Percentiles rank a stretch among this genome's conserved stretches.
Conservation (phyloP, 2,888 invertebrate genomes). For the Clepsis dumicolana region DNA sequence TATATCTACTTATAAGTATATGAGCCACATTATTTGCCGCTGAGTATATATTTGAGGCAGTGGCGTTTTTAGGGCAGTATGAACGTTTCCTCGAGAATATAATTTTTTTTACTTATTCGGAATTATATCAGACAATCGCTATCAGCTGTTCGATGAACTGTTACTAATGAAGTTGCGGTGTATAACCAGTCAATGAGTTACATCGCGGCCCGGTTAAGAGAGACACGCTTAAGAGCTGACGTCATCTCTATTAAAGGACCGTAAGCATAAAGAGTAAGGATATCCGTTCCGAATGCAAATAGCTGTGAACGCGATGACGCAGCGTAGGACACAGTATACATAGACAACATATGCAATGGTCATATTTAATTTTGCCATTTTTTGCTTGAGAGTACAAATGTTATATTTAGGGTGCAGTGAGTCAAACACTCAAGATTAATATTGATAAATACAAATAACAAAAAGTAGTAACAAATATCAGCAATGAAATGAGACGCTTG, state of each 20-base stretch:
- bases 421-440: neutral
- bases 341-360: conserved; percentile 57
- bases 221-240: conserved; percentile 70
- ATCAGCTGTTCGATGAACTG: conserved; percentile 68
- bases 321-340: conserved; percentile 46
- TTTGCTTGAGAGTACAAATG: conserved; percentile 22
- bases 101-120: no score
- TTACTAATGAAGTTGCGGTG: conserved; percentile 58
- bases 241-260: conserved; percentile 70
- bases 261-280: conserved; percentile 69
- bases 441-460: neutral
- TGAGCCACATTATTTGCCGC: no score
- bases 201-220: conserved; percentile 63
- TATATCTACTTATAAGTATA: no score
- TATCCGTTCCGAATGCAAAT: conserved; percentile 71
- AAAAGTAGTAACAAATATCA: conserved; percentile 44
- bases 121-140: conserved; percentile 45
- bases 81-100: no score
- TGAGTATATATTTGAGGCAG: no score
- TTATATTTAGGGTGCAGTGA: neutral
- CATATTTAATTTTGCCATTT: conserved; percentile 49
- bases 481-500: conserved; percentile 71
- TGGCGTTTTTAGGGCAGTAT: no score
- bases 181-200: conserved; percentile 68
- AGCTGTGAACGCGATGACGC: conserved; percentile 63